Base-by-base conservation (phyloP, 2,888 invertebrate species). In the Marronus borbonicus region DNA sequence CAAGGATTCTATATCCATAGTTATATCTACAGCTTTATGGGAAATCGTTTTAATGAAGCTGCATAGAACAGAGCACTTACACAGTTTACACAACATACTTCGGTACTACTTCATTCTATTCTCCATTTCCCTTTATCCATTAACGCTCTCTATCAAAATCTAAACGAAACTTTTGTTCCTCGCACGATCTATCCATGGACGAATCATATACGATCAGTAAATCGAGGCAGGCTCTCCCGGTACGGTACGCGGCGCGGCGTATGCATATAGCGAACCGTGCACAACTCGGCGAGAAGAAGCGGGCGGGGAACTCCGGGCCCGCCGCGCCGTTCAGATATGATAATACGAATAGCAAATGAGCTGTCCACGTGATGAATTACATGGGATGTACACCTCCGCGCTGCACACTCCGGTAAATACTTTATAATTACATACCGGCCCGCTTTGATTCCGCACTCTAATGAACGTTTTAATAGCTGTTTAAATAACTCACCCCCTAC, bases 371-470 rank as follows among this genome's bases (percentile, higher is more conserved):
- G 88, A 88, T 88, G 87, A 88, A 88, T 88, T 88, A 87, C 88
- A 84, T 50, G 85, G 85, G 85, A 83, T 86, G 84, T 85, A 86
- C 88, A 86, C 87, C 87, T 86, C 86, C 86, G 84, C 85, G 84
- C 84, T 84, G 60, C 60, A 74, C 85, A 83, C 84, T 84, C 83
- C 83, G 84, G 87, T 89, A 89, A 89, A 89, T 88, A 88, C 88
- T 88, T 89, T 88, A 88, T 89, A 89, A 89, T 89, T 89, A 89
- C 86, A 88, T 85, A 85, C 87, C 88, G 88, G 88, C 83, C 82
- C 82, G 85, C 88, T 88, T 88, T 88, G 87, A 88, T 87, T 86
- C 83, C 82, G 78, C 80, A 77, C 85, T 85, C 86, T 88, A 88
- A 88, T 88, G 88, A 87, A 87, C 84, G 83, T 82, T 83, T 84